Evolutionary conservation across 1,140 invertebrate species (phyloP).

Genomic region (Callitettix versicolor): DNA sequence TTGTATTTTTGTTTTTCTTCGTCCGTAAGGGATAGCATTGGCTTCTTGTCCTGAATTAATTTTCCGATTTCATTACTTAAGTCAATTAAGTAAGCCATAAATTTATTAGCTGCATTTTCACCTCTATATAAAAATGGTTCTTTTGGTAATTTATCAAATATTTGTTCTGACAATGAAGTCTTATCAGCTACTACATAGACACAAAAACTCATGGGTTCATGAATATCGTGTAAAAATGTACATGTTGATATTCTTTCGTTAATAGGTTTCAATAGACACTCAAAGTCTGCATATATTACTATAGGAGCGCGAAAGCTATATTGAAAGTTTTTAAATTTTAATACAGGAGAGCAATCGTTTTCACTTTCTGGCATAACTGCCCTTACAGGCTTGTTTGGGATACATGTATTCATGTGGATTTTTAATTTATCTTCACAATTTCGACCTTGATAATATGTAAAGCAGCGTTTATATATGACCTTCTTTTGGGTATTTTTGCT

Average conservation of each 20-base stretch:
- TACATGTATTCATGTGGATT: constrained; percentile 3
- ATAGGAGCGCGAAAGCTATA: not conserved
- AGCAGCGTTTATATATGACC: constrained; percentile 9
- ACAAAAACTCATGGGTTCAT: constrained; percentile 12
- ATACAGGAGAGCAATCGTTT: not conserved
- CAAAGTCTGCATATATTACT: constrained; percentile 11
- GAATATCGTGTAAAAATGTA: not conserved
- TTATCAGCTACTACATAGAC: constrained; percentile 1
- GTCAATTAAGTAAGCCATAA: constrained; percentile 4
- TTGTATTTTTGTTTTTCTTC: not conserved
- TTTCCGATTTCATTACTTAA: not conserved
- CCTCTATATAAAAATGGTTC: constrained; percentile 12
- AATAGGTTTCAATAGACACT: constrained; percentile 4
- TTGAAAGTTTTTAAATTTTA: constrained; percentile 12
- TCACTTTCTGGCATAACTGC: not conserved
- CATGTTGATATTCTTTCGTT: not conserved
- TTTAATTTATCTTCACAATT: not conserved
- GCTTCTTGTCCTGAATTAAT: not conserved
- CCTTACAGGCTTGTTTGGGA: not conserved
- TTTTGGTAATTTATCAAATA: constrained; percentile 1
- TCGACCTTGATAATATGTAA: constrained; percentile 6
- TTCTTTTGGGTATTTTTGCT: not conserved
- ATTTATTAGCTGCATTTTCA: not conserved
- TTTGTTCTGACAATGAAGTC: constrained; percentile 1
- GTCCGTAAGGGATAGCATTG: not conserved